These are phyloP conservation scores for Propithecus coquereli DNA, from an alignment of 2,113 vertebrate genomes.

Conservation along the genomic window DNA sequence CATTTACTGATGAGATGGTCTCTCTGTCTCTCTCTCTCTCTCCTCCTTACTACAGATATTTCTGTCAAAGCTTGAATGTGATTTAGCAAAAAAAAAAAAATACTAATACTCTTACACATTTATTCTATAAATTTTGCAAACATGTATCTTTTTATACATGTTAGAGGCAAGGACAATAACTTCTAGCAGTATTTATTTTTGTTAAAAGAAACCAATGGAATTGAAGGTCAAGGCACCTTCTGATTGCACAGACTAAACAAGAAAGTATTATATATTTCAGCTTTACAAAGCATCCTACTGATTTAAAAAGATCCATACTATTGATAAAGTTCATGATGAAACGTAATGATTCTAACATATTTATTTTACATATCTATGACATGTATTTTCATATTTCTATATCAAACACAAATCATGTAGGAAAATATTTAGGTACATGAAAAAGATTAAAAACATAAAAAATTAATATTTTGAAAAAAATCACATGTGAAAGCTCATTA, in stretches of 20 bases:
- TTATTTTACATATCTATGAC: constrained; percentile 95
- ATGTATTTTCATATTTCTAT: constrained; percentile 78
- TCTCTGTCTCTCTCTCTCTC: not conserved
- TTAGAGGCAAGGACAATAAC: constrained; percentile 56
- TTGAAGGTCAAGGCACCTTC: constrained; percentile 73
- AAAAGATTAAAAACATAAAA: constrained; percentile 80
- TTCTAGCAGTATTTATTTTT: constrained; percentile 80
- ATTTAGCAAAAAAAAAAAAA: not conserved
- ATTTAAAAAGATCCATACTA: constrained; percentile 72
- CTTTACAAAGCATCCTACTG: constrained; percentile 70
- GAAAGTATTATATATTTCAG: constrained; percentile 72
- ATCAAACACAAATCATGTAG: constrained; percentile 83
- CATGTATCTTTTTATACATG: constrained; percentile 40
- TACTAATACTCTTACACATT: not conserved
- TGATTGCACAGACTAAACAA: constrained; percentile 79
- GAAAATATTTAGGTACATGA: constrained; percentile 83
- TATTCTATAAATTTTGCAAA: constrained; percentile 38
- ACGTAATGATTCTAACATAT: constrained; percentile 78
- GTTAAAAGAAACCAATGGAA: constrained; percentile 67
- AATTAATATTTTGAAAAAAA: constrained; percentile 78
- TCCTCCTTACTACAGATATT: constrained; percentile 1
- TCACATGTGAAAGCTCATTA: constrained; percentile 84
- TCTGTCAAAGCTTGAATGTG: not conserved
- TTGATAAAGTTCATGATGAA: constrained; percentile 70
- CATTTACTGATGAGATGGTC: not conserved